Conservation (phyloP, 1,140 invertebrate species). For the Samia ricini region DNA sequence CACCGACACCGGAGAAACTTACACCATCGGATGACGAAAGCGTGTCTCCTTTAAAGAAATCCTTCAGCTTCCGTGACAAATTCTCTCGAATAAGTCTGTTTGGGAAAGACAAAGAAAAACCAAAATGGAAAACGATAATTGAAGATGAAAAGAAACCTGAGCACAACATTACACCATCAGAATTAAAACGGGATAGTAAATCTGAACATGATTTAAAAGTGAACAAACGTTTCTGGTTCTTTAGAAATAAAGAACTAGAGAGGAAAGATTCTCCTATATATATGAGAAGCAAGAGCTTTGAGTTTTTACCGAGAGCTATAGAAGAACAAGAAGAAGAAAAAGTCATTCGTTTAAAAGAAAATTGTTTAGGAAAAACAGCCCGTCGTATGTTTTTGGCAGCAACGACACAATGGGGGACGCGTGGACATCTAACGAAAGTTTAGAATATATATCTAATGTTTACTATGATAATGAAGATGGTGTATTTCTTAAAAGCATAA, state of each 20-base stretch:
- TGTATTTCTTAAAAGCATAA: conserved; percentile 59
- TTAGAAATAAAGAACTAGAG: conserved; percentile 51
- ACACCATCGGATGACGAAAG: conserved; percentile 39
- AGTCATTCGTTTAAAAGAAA: conserved; percentile 17
- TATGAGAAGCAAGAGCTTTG: conserved; percentile 66
- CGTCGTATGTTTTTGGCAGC: conserved; percentile 54
- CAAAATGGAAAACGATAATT: conserved; percentile 47
- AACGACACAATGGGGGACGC: conserved; percentile 48
- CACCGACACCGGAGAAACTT: conserved; percentile 32
- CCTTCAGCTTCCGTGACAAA: conserved; percentile 65
- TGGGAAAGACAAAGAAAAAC: conserved; percentile 55
- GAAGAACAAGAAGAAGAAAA: conserved; percentile 41
- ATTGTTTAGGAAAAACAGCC: conserved; percentile 34
- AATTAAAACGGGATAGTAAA: conserved; percentile 20
- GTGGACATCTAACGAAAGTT: conserved; percentile 49
- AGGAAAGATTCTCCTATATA: conserved; percentile 51
- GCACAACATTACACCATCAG: neutral
- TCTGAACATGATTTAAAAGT: conserved; percentile 43
- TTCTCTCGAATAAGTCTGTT: conserved; percentile 56
- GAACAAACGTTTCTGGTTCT: conserved; percentile 66
- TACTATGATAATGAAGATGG: conserved; percentile 57
- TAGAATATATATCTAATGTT: conserved; percentile 52
- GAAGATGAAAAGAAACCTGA: conserved; percentile 42
- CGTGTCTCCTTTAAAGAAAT: conserved; percentile 53
- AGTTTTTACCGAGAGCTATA: conserved; percentile 58